Evolutionary conservation across 2,888 invertebrate genomes (phyloP), one percentile per base, ranked within the genome.

Genomic region (Plutella xylostella): DNA sequence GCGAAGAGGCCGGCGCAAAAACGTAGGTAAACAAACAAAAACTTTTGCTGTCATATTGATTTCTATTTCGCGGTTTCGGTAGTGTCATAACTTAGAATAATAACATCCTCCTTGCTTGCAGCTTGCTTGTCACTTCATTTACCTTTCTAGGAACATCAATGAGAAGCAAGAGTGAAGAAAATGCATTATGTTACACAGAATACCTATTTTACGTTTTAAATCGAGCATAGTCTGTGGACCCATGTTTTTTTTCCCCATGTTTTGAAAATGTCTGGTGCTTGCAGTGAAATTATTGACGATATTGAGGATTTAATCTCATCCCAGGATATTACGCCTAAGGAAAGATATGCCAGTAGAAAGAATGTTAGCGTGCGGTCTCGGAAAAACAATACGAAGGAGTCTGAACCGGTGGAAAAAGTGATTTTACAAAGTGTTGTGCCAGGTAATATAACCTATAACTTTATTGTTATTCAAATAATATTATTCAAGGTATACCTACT

Each of bases 301-400:
- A 94, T 94, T 50, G 94, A 94, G 74, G 94, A 94, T 84, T 79
- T 94, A 57, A 91, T 94, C 75, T 90, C 90, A 19, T 86, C 91
- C 0, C 90, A 93, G 55, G 92, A 93, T 62, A 88, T 93, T 21
- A 90, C 90, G 28, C 92, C 93, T 0, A 92, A 92, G 61, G 90
- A 92, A 56, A 84, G 92, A 52, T 92, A 93, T 57, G 87, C 89
- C 42, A 88, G 86, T 54, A 86, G 90, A 51, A 92, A 90, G 60
- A 85, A 78, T 66, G 89, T 93, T 0, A 91, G 86, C 49, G 84
- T 92, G 9, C 85, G 92, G 42, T 87, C 88, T 0, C 89, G 83
- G 53, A 88, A 86, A 60, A 79, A 79, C 20, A 68, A 67, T 33
- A 48, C 47, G 12, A 59, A 53, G 25, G 72, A 53, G 42, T 57